Percentiles rank a stretch among this genome's conserved stretches.
These are phyloP conservation scores for Grantiella picta DNA, from an alignment of 2,113 vertebrate genomes.

Conservation along the genomic window DNA sequence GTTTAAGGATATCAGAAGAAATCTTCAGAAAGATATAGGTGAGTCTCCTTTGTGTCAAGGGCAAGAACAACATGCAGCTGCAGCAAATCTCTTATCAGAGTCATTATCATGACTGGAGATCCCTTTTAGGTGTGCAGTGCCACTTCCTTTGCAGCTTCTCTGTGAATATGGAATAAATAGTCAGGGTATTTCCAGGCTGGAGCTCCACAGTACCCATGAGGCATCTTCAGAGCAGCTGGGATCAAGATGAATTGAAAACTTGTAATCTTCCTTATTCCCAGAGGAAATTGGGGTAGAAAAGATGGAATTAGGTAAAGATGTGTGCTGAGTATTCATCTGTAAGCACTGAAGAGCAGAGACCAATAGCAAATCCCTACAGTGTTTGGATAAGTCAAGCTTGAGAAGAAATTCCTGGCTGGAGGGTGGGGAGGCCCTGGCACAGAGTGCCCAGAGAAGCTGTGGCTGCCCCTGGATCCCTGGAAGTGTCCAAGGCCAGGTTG, in stretches of 20 bases:
- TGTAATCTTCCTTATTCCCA: not conserved
- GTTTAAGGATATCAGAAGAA: conserved; percentile 87
- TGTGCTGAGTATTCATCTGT: not conserved
- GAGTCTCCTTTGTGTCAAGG: not conserved
- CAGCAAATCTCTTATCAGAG: not conserved
- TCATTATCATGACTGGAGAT: rapidly evolving
- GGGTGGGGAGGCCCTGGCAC: not conserved
- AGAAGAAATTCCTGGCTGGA: not conserved
- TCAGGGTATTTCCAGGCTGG: not conserved
- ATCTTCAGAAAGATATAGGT: conserved; percentile 85
- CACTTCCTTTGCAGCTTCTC: not conserved
- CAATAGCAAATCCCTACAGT: not conserved
- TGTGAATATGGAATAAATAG: not conserved
- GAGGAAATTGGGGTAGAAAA: not conserved
- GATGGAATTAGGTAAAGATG: not conserved
- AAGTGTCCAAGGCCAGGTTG: rapidly evolving
- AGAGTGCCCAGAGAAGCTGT: not conserved
- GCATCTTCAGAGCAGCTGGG: not conserved
- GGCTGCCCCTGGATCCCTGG: not conserved
- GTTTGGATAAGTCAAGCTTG: not conserved
- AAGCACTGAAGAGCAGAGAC: not conserved
- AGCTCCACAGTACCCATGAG: not conserved
- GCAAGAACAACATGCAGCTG: not conserved
- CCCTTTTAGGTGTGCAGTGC: not conserved
- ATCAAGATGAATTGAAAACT: not conserved